Evolutionary conservation across 2,113 vertebrate genomes (phyloP).

Genomic region (Sturnira hondurensis): DNA sequence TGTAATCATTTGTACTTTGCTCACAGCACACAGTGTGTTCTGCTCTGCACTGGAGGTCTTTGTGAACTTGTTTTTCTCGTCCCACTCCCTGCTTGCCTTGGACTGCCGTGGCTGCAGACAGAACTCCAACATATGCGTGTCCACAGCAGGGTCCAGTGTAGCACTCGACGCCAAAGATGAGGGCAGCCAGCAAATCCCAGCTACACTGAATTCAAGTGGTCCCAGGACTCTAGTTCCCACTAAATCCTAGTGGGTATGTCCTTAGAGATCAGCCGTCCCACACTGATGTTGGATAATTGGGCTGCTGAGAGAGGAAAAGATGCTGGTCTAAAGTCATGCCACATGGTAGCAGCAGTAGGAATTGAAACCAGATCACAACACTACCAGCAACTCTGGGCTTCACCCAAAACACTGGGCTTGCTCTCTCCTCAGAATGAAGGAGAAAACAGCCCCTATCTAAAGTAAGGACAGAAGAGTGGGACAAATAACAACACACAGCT

Average conservation of each 20-base stretch:
- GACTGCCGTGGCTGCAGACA: neutral
- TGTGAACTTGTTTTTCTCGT: neutral
- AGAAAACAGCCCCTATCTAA: neutral
- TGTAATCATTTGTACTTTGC: constrained; percentile 57
- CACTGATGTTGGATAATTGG: neutral
- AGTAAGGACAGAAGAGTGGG: neutral
- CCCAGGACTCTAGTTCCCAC: neutral
- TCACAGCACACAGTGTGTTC: neutral
- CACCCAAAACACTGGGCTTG: neutral
- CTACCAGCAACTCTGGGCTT: neutral
- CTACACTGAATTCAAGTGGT: neutral
- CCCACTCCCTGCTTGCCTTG: neutral
- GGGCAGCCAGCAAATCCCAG: neutral
- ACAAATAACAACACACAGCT: neutral
- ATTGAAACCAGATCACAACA: neutral
- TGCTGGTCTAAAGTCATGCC: neutral
- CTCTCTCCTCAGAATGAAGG: neutral
- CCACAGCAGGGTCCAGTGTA: neutral
- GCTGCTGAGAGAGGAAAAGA: neutral
- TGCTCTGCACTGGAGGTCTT: neutral
- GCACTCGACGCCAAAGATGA: neutral
- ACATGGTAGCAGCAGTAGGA: neutral
- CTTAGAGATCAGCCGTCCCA: neutral
- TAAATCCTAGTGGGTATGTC: neutral
- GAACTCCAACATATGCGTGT: neutral